These are phyloP conservation scores for Macaria liturata DNA, from an alignment of 2,888 invertebrate genomes.

Conservation along the genomic window DNA sequence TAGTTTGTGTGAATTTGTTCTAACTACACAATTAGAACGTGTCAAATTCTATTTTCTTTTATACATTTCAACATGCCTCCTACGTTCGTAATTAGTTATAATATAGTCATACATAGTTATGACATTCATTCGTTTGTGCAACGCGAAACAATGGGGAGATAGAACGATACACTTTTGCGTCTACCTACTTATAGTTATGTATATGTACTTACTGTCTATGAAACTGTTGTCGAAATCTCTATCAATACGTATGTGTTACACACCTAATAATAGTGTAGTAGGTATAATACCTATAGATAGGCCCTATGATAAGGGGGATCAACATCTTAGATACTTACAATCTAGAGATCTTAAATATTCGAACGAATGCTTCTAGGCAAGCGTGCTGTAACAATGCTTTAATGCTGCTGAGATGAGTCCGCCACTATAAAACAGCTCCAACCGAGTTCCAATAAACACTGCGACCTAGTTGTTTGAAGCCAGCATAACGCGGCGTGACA, in stretches of 20 bases:
- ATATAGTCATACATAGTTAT: conserved; percentile 9
- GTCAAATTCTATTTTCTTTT: conserved; percentile 19
- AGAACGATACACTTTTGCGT: background rate
- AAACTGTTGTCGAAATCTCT: too few relatives aligned
- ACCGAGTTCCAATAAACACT: conserved; percentile 9
- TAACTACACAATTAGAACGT: conserved; percentile 18
- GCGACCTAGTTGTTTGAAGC: conserved; percentile 36
- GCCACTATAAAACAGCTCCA: conserved; percentile 1
- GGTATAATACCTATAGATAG: too few relatives aligned
- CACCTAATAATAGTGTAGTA: too few relatives aligned
- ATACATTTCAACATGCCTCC: conserved; percentile 9
- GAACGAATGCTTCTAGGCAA: too few relatives aligned
- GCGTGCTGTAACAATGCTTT: too few relatives aligned
- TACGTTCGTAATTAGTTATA: conserved; percentile 5
- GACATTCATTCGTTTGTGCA: conserved; percentile 6
- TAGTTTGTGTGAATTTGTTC: background rate
- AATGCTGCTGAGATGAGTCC: too few relatives aligned
- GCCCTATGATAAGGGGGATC: too few relatives aligned
- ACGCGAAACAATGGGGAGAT: background rate
- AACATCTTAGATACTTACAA: too few relatives aligned
- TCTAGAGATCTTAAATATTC: too few relatives aligned
- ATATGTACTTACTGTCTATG: too few relatives aligned
- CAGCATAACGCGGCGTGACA: conserved; percentile 47
- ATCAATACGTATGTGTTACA: too few relatives aligned
- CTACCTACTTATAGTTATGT: background rate